Conservation (phyloP, 2,888 invertebrate genomes). For the Zygothrica quintamaculata region DNA sequence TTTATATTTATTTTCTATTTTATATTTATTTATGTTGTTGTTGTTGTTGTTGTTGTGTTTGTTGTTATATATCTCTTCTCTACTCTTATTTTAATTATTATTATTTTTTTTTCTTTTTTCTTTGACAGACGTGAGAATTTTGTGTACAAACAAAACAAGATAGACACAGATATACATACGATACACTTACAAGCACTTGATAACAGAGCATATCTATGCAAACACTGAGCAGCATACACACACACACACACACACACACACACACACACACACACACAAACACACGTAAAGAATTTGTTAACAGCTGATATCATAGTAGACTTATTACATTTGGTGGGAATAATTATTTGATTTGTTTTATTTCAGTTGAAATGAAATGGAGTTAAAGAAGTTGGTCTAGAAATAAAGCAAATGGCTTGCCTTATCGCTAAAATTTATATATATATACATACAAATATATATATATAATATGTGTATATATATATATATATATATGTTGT, state of each 20-base stretch:
- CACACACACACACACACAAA: constrained; percentile 2
- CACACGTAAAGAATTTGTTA: constrained; percentile 1
- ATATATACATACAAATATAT: neutral
- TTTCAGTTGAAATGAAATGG: constrained; percentile 22
- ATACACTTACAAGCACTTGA: constrained; percentile 48
- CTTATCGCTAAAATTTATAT: constrained; percentile 30
- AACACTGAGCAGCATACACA: constrained; percentile 18
- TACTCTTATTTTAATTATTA: too few relatives aligned
- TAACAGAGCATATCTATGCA: constrained; percentile 67
- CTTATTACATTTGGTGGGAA: constrained; percentile 40
- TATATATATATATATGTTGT: neutral
- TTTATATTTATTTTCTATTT: constrained; percentile 18
- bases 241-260: constrained; percentile 3
- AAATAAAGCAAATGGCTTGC: constrained; percentile 41
- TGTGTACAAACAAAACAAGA: constrained; percentile 69
- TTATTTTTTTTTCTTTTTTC: too few relatives aligned
- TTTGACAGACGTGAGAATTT: constrained; percentile 76
- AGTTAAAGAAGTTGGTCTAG: constrained; percentile 33
- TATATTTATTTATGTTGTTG: too few relatives aligned
- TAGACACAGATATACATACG: constrained; percentile 28
- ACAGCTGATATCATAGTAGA: constrained; percentile 65
- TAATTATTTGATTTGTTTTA: constrained; percentile 59
- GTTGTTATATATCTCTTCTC: too few relatives aligned
- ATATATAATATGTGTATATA: neutral
- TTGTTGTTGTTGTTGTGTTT: neutral